These are phyloP conservation scores for Diplolepis rosae DNA, from an alignment of 2,888 invertebrate genomes.

Conservation along the genomic window DNA sequence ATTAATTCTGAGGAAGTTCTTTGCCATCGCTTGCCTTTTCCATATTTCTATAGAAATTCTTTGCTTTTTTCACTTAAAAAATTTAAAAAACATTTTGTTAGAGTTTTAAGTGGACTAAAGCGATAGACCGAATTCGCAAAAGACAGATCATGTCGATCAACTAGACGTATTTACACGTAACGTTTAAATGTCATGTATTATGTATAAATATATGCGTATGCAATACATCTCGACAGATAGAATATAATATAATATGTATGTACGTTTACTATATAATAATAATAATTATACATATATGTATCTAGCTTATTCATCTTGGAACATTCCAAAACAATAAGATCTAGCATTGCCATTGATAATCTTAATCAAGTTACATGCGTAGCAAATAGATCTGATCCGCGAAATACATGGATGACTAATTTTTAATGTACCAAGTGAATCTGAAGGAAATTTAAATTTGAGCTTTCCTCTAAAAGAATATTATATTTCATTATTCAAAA, in stretches of 20 bases:
- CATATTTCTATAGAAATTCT: background rate
- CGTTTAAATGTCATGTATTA: slow-evolving; percentile 12
- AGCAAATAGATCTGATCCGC: background rate
- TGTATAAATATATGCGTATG: slow-evolving; percentile 51
- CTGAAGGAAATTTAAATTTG: background rate
- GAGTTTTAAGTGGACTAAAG: slow-evolving; percentile 3
- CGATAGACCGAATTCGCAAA: slow-evolving; percentile 19
- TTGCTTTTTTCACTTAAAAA: too few relatives aligned
- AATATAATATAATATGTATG: slow-evolving; percentile 41
- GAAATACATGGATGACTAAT: background rate
- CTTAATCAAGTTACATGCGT: background rate
- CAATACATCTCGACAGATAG: slow-evolving; percentile 45
- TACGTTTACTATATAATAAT: background rate
- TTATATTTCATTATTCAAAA: background rate
- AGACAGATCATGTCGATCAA: slow-evolving; percentile 7
- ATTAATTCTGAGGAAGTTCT: too few relatives aligned
- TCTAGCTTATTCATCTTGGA: background rate
- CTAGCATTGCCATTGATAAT: background rate
- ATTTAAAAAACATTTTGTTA: too few relatives aligned
- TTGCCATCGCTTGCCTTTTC: too few relatives aligned
- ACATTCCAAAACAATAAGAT: background rate
- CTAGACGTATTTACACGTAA: slow-evolving; percentile 16
- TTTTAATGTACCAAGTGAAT: background rate
- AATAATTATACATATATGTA: slow-evolving; percentile 33
- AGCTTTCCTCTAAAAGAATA: background rate